Evolutionary conservation across 2,888 invertebrate genomes (phyloP).

Genomic region (Luffia ferchaultella): DNA sequence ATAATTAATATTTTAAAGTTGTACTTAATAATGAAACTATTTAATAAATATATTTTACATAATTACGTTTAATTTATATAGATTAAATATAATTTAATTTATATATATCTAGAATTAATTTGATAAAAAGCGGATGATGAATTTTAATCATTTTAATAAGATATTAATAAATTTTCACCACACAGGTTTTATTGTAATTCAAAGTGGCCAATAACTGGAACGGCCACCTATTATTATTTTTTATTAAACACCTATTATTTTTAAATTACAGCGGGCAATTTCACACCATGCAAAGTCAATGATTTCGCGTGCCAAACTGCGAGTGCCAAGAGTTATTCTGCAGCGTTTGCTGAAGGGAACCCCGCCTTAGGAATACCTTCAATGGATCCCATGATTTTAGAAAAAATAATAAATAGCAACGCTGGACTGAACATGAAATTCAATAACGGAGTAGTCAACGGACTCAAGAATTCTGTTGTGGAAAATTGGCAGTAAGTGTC

Average conservation of each 20-base stretch:
- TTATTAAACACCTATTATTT: slow-evolving; percentile 1
- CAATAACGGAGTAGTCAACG: slow-evolving; percentile 18
- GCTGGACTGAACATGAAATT: slow-evolving; percentile 22
- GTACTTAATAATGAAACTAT: too few relatives aligned
- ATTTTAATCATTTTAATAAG: too few relatives aligned
- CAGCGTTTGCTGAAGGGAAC: slow-evolving; percentile 19
- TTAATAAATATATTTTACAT: too few relatives aligned
- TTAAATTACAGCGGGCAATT: slow-evolving; percentile 6
- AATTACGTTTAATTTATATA: too few relatives aligned
- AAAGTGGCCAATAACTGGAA: too few relatives aligned
- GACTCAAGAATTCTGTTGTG: slow-evolving; percentile 17
- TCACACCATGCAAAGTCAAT: slow-evolving; percentile 19
- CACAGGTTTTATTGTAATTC: too few relatives aligned
- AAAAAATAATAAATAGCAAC: slow-evolving; percentile 21
- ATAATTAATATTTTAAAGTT: too few relatives aligned
- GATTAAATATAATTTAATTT: too few relatives aligned
- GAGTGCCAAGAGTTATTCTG: slow-evolving; percentile 14
- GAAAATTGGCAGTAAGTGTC: neutral
- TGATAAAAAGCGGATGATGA: too few relatives aligned
- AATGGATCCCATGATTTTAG: slow-evolving; percentile 24
- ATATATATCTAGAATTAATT: too few relatives aligned
- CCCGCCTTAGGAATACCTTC: slow-evolving; percentile 19
- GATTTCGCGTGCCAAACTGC: slow-evolving; percentile 22
- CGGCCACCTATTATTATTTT: neutral
- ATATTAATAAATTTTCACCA: too few relatives aligned